phyloP scores from a whole-genome alignment of 2,797 vertebrate genomes.

The Enteromius anoplus region DNA sequence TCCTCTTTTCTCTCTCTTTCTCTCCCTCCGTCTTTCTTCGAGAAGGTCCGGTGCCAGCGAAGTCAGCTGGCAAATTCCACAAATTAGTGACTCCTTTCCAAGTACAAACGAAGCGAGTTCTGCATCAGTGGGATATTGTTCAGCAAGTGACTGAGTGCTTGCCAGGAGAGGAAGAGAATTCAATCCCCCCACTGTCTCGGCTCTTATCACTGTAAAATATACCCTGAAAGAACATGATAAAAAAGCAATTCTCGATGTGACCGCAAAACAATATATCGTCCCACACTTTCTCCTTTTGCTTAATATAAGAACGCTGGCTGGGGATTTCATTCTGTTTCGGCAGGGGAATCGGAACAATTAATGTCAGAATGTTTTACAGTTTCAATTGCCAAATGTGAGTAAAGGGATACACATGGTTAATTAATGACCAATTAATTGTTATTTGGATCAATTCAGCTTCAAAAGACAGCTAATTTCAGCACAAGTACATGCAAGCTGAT shows the following conservation, averaged over 20 bases:
- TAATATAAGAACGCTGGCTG: slow-evolving; percentile 4
- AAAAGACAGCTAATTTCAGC: background rate
- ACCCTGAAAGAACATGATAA: slow-evolving; percentile 43
- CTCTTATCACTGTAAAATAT: slow-evolving; percentile 56
- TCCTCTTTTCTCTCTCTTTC: background rate
- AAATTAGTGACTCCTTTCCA: slow-evolving; percentile 53
- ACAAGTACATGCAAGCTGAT: background rate
- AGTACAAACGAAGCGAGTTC: slow-evolving; percentile 43
- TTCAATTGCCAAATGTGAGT: background rate
- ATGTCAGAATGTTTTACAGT: slow-evolving; percentile 6
- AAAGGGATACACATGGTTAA: background rate
- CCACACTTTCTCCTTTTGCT: slow-evolving; percentile 36
- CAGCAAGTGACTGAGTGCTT: slow-evolving; percentile 40
- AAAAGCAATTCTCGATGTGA: slow-evolving; percentile 49
- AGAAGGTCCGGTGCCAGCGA: slow-evolving; percentile 16
- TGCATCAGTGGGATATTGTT: slow-evolving; percentile 37
- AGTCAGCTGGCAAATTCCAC: slow-evolving; percentile 39
- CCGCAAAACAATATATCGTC: slow-evolving; percentile 39
- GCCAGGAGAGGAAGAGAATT: slow-evolving; percentile 42
- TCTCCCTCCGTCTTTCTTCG: slow-evolving; percentile 11
- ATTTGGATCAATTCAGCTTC: background rate
- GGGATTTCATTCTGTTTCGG: slow-evolving; percentile 29
- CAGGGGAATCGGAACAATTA: slow-evolving; percentile 24
- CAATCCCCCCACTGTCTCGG: slow-evolving; percentile 42
- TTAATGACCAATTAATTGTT: background rate